Conservation (phyloP, 1,140 invertebrate genomes). For the Drosophila mauritiana region DNA sequence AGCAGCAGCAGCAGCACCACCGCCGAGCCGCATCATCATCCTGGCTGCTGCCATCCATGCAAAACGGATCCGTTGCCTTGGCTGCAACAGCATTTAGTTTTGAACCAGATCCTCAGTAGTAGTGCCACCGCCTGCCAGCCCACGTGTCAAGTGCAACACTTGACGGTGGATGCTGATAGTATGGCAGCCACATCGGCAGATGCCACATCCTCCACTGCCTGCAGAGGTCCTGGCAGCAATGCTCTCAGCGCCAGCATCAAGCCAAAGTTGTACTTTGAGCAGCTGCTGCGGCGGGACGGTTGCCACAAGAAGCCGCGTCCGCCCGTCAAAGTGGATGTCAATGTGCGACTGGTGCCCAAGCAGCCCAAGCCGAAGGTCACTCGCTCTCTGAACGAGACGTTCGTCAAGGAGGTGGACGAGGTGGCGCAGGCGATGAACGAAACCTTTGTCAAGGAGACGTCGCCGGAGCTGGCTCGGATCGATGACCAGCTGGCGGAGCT, state of each 20-base stretch:
- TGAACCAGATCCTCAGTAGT: slow-evolving; percentile 74
- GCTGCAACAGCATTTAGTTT: slow-evolving; percentile 84
- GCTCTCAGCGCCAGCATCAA: slow-evolving; percentile 66
- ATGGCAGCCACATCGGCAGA: slow-evolving; percentile 33
- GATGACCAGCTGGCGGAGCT: slow-evolving; percentile 59
- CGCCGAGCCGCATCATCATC: slow-evolving; percentile 23
- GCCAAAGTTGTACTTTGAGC: slow-evolving; percentile 68
- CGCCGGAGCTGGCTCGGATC: slow-evolving; percentile 58
- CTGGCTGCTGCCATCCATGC: slow-evolving; percentile 55
- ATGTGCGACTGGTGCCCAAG: slow-evolving; percentile 89
- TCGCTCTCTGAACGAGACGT: slow-evolving; percentile 53
- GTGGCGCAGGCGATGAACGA: slow-evolving; percentile 64
- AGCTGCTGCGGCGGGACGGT: slow-evolving; percentile 64
- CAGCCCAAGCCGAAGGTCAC: slow-evolving; percentile 80
- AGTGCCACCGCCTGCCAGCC: slow-evolving; percentile 59
- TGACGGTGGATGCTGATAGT: slow-evolving; percentile 74
- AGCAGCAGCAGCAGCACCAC: slow-evolving; percentile 30
- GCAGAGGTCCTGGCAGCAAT: slow-evolving; percentile 61
- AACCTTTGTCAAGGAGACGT: slow-evolving; percentile 63
- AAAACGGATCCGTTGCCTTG: slow-evolving; percentile 83
- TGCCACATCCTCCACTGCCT: slow-evolving; percentile 25
- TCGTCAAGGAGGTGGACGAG: slow-evolving; percentile 64
- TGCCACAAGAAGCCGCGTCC: slow-evolving; percentile 66
- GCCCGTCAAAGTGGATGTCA: slow-evolving; percentile 91
- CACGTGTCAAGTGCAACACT: slow-evolving; percentile 71